Evolutionary conservation across 2,888 invertebrate species (phyloP).

Genomic region (Andrena marginata): DNA sequence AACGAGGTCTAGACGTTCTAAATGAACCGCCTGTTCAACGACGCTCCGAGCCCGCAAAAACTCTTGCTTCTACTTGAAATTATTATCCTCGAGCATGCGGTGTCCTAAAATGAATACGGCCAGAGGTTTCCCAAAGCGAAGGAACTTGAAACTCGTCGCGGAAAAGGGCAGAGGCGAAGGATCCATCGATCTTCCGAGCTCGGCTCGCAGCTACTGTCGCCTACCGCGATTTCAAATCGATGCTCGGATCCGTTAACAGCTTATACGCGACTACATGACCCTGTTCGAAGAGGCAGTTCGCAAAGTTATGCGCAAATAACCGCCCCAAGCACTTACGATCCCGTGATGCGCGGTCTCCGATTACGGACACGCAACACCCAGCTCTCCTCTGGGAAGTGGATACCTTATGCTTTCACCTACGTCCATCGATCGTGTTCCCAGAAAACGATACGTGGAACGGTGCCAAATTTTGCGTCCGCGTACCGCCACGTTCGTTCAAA

Average conservation of each 20-base stretch:
- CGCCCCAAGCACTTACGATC: slow-evolving; percentile 70
- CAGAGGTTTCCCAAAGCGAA: neutral
- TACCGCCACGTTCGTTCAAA: neutral
- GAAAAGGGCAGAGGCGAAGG: neutral
- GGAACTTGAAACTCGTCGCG: neutral
- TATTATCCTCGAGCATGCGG: slow-evolving; percentile 34
- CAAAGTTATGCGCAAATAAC: slow-evolving; percentile 74
- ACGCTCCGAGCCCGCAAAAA: slow-evolving; percentile 26
- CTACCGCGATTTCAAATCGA: slow-evolving; percentile 26
- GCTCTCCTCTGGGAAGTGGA: slow-evolving; percentile 58
- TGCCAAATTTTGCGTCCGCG: slow-evolving; percentile 49
- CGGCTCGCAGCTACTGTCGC: slow-evolving; percentile 6
- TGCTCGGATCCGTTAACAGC: slow-evolving; percentile 50
- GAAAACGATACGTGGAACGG: slow-evolving; percentile 54
- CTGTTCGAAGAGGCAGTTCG: slow-evolving; percentile 52
- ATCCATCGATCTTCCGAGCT: neutral
- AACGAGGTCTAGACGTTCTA: slow-evolving; percentile 52
- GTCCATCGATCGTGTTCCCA: slow-evolving; percentile 50
- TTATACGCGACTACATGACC: slow-evolving; percentile 26
- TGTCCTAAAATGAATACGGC: neutral
- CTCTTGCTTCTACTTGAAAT: slow-evolving; percentile 20
- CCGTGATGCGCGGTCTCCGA: slow-evolving; percentile 73
- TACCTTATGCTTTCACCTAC: slow-evolving; percentile 64
- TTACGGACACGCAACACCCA: slow-evolving; percentile 79
- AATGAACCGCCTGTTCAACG: slow-evolving; percentile 60